Base-by-base conservation (phyloP, 2,797 vertebrate species). In the Hyperoplus immaculatus region DNA sequence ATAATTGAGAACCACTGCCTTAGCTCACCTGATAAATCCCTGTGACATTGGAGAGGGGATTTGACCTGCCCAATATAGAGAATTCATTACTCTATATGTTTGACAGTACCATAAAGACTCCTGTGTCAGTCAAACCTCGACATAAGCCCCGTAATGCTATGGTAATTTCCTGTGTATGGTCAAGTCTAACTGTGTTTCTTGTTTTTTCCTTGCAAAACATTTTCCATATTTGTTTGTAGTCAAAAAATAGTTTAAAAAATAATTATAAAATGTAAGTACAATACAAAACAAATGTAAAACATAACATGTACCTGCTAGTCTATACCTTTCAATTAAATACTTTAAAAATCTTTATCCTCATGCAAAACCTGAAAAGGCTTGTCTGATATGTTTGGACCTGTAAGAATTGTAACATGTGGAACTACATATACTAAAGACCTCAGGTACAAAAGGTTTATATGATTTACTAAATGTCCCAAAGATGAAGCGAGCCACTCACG, bases 11-110 rank as follows among this genome's bases (percentile, higher is more conserved):
- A 60, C 68, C 53, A 49, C 47, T 50, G 4, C 39, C 21, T 14
- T 5, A 60, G 70, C 43, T 81, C 55, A 21, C 45, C 58, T 39
- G 55, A 80, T 80, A 80, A 80, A 82, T 82, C 80, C 60, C 55
- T 15, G 13, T 59, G 49, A 64, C 72, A 78, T 76, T 76, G 57
- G 36, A 75, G 39, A 67, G 15, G 36, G 73, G 59, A 74, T 70
- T 83, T 60, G 79, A 36, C 39, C 59, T 61, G 66, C 51, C 55
- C 46, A 57, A 77, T 64, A 47, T 29, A 60, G 63, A 67, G 66
- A 69, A 86, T 81, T 56, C 7, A 78, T 84, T 77, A 60, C 39
- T 75, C 13, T 9, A 9, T 57, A 18, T 29, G 13, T 38, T 54
- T 57, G 65, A 77, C 79, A 64, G 55, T 69, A 64, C 39, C 62